Evolutionary conservation across 2,113 vertebrate genomes (phyloP).

Genomic region (Morone chrysops): DNA sequence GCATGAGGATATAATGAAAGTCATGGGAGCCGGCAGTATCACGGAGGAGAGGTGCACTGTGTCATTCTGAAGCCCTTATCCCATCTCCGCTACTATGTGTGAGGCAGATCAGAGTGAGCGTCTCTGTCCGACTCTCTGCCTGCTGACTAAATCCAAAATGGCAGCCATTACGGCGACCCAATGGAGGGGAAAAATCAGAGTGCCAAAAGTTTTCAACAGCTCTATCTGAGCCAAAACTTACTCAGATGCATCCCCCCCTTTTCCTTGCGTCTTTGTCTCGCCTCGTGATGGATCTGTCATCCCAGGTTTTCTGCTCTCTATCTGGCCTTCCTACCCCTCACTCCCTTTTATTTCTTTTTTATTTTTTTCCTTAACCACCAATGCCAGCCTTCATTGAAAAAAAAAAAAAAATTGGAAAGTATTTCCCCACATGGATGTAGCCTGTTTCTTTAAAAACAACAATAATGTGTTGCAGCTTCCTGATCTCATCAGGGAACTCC

Average conservation of each 20-base stretch:
- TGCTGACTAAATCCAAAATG: constrained; percentile 78
- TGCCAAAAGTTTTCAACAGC: constrained; percentile 74
- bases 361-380: neutral
- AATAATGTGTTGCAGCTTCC: constrained; percentile 18
- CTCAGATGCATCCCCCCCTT: constrained; percentile 22
- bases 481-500: constrained; percentile 33
- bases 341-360: neutral
- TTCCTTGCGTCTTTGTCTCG: constrained; percentile 18
- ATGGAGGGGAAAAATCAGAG: constrained; percentile 71
- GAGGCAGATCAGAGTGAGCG: constrained; percentile 76
- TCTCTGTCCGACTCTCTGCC: constrained; percentile 59
- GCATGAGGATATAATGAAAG: constrained; percentile 28
- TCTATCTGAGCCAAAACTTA: constrained; percentile 53
- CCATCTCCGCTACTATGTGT: constrained; percentile 49
- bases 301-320: constrained; percentile 36
- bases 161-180: constrained; percentile 74
- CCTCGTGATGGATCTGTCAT: constrained; percentile 56
- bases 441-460: constrained; percentile 12
- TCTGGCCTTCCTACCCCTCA: constrained; percentile 21
- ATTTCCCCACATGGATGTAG: neutral
- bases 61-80: constrained; percentile 47
- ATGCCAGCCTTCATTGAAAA: neutral
- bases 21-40: constrained; percentile 40
- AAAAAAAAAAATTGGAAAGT: constrained; percentile 9
- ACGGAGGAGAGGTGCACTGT: constrained; percentile 41